Base-by-base conservation (phyloP, 2,888 invertebrate species). In the Epistrophe eligans region DNA sequence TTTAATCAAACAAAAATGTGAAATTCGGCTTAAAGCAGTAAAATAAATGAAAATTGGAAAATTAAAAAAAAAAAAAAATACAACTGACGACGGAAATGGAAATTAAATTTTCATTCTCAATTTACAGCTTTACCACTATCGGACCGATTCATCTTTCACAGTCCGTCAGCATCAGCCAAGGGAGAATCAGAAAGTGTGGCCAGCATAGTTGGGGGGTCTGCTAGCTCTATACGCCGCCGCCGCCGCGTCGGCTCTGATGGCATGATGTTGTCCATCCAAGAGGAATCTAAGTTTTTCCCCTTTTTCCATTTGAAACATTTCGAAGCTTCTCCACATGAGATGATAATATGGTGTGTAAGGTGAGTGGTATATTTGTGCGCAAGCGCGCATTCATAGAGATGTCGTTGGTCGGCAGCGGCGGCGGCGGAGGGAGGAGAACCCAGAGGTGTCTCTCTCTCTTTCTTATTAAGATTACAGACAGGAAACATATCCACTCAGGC, bases 21-120 rank as follows among this genome's bases (percentile, higher is more conserved):
- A 67, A 67, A 67, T 50, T 67, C 50, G 0, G 0, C 67, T 67
- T 45, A 2, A 2, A 15, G 7, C 17, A 15, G 7, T 13, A 15
- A 35, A 40, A n/a, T n/a, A 79, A 43, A 19, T 73, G 11, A 73
- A 66, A 45, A 64, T 55, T 66, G 48, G 48, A 67, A 67, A 67
- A 50, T 67, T 19, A 35, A 57, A 35, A 35, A 40, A 48, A 55
- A 55, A 71, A 58, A 19, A 4, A 50, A 50, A 6, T 19, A 2
- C 1, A 52, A 55, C 32, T 35, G 55, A 73, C 73, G 74, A 87
- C 77, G 77, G 83, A 79, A 76, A 87, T 77, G 73, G 74, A 87
- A 83, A 87, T 83, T 87, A 73, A 87, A 83, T 82, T 79, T 87
- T 87, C 79, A 87, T 83, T 79, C 83, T 79, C 79, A 87, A 83